These are phyloP conservation scores for Diglossa cyanea DNA, from an alignment of 2,797 vertebrate genomes.

Conservation along the genomic window DNA sequence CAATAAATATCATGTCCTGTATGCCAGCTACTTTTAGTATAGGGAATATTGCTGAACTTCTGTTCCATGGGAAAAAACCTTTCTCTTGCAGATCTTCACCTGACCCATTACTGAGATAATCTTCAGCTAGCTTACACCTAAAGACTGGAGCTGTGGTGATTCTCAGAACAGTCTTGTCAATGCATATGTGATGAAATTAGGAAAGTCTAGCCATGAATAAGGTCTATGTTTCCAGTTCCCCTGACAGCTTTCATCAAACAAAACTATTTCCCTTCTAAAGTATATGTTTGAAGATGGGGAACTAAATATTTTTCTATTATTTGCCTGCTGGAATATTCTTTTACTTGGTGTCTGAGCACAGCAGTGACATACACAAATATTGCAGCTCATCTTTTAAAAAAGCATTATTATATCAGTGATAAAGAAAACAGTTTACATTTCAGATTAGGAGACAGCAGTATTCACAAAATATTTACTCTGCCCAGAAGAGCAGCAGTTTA, in stretches of 20 bases:
- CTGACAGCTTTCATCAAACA: not conserved
- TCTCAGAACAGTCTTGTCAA: not conserved
- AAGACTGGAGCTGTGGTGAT: not conserved
- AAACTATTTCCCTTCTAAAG: not conserved
- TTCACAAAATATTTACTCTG: not conserved
- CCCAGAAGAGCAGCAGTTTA: not conserved
- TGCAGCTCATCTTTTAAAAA: not conserved
- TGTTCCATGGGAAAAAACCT: not conserved
- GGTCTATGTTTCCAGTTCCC: not conserved
- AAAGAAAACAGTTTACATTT: constrained; percentile 23
- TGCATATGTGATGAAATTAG: not conserved
- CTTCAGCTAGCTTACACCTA: not conserved
- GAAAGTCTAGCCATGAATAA: not conserved
- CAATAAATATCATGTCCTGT: not conserved
- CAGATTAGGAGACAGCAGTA: not conserved
- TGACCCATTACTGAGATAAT: not conserved
- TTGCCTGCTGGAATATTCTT: not conserved
- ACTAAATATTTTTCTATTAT: not conserved
- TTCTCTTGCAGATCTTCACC: not conserved
- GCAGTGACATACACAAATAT: not conserved
- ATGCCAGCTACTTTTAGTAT: not conserved
- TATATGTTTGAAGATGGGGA: not conserved
- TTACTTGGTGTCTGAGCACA: not conserved
- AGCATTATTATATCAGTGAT: not conserved
- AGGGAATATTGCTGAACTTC: not conserved